Evolutionary conservation across 2,113 vertebrate species (phyloP).

Genomic region (Meles meles): DNA sequence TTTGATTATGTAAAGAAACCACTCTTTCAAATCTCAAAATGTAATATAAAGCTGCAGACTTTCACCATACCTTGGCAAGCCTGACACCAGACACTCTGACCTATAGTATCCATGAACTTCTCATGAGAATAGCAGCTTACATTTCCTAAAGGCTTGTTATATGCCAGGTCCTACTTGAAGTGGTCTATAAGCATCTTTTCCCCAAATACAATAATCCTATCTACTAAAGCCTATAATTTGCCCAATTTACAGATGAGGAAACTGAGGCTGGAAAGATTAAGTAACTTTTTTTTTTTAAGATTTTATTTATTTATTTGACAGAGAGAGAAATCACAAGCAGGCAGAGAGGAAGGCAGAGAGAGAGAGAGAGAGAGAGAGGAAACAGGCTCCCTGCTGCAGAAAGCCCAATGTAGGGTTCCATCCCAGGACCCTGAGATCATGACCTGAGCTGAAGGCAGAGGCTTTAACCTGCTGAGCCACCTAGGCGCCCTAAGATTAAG

Average conservation of each 20-base stretch:
- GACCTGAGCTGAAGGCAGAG: too few species aligned
- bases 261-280: neutral
- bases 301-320: too few species aligned
- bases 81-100: neutral
- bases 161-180: neutral
- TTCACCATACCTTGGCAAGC: neutral
- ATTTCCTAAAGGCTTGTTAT: neutral
- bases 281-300: neutral
- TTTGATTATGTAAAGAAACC: constrained; percentile 28
- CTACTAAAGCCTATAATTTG: neutral
- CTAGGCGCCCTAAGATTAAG: neutral
- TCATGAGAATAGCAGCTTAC: neutral
- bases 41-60: neutral
- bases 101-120: neutral
- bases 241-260: neutral
- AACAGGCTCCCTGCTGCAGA: too few species aligned
- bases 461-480: too few species aligned
- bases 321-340: too few species aligned
- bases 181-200: neutral
- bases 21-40: constrained; percentile 34
- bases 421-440: too few species aligned
- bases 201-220: neutral
- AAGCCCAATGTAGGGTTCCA: too few species aligned
- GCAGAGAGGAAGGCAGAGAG: too few species aligned
- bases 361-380: too few species aligned